These are phyloP conservation scores for Drosophila falleni DNA, from an alignment of 2,888 invertebrate genomes.

Conservation along the genomic window DNA sequence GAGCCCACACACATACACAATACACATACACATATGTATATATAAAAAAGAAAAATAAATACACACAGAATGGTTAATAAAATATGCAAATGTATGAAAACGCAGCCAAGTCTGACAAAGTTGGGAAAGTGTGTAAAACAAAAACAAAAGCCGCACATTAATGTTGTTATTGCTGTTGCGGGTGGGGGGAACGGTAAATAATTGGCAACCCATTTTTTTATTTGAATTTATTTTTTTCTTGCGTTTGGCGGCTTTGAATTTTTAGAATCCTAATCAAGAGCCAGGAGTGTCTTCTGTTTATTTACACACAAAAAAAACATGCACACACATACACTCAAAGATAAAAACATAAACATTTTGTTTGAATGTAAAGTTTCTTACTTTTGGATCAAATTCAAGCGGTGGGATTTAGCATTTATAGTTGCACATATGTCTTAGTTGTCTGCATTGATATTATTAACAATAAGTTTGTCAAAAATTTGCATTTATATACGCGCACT, in stretches of 20 bases:
- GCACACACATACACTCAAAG: slow-evolving; percentile 10
- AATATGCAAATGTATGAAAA: slow-evolving; percentile 27
- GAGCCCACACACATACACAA: slow-evolving; percentile 46
- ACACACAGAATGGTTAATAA: slow-evolving; percentile 22
- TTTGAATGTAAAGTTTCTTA: slow-evolving; percentile 36
- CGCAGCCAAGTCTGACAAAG: slow-evolving; percentile 49
- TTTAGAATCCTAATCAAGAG: slow-evolving; percentile 8
- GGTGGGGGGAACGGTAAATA: slow-evolving; percentile 12
- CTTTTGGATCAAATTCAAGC: slow-evolving; percentile 43
- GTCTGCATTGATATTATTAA: slow-evolving; percentile 33
- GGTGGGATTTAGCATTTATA: slow-evolving; percentile 32
- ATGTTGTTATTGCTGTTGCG: slow-evolving; percentile 2
- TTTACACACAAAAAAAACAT: slow-evolving; percentile 39
- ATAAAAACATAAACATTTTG: slow-evolving; percentile 43
- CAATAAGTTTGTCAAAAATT: slow-evolving; percentile 17
- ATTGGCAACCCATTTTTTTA: slow-evolving; percentile 13
- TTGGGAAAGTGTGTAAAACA: slow-evolving; percentile 41
- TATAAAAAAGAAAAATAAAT: slow-evolving; percentile 26
- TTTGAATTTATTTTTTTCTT: not conserved
- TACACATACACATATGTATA: slow-evolving; percentile 10
- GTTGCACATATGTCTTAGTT: slow-evolving; percentile 43
- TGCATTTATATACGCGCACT: slow-evolving; percentile 52
- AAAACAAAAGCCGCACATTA: slow-evolving; percentile 24
- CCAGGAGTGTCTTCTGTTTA: slow-evolving; percentile 49
- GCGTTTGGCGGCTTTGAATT: not conserved